Evolutionary conservation across 2,113 vertebrate genomes (phyloP).

Genomic region (Ginglymostoma cirratum): DNA sequence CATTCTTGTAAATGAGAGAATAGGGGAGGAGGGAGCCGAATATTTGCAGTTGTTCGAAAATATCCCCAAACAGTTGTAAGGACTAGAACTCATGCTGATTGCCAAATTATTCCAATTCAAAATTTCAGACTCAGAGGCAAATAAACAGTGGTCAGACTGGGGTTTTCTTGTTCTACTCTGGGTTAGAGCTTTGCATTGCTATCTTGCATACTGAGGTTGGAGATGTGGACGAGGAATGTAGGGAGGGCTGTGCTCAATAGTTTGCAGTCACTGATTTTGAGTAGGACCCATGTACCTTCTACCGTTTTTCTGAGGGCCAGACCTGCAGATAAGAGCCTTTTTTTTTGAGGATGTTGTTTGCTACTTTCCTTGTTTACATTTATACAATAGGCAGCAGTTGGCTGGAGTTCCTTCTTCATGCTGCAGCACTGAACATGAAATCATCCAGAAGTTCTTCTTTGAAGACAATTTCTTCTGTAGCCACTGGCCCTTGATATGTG

Average conservation of each 20-base stretch:
- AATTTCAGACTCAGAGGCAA: background rate
- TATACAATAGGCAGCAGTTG: background rate
- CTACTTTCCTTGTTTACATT: background rate
- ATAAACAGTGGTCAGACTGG: background rate
- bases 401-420: background rate
- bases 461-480: background rate
- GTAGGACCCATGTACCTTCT: background rate
- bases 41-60: background rate
- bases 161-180: background rate
- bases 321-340: background rate
- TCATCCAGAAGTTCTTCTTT: background rate
- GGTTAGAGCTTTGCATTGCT: background rate
- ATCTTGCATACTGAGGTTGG: background rate
- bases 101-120: background rate
- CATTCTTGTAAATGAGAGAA: background rate
- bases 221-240: background rate
- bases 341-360: background rate
- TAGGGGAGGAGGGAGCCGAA: background rate
- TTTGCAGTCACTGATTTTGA: background rate
- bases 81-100: background rate
- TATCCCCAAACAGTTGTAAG: background rate
- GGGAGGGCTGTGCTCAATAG: too few relatives aligned
- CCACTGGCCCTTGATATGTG: background rate
- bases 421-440: background rate
- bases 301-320: background rate